These are phyloP conservation scores for Erythrolamprus reginae DNA, from an alignment of 2,113 vertebrate genomes.

Conservation along the genomic window DNA sequence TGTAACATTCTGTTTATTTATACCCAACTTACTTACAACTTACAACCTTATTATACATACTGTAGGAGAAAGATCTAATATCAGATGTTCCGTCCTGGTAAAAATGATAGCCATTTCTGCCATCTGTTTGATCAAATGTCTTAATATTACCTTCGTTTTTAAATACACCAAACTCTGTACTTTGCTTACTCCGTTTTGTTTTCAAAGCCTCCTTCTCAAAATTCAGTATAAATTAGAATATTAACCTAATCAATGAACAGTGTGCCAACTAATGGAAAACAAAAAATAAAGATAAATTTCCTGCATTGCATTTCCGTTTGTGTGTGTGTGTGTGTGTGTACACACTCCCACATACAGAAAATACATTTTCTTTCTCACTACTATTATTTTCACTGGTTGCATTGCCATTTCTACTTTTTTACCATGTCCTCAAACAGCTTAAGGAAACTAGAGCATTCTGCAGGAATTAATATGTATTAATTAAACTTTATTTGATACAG, in stretches of 20 bases:
- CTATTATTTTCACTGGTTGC: neutral
- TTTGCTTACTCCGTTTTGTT: constrained; percentile 48
- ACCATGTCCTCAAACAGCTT: neutral
- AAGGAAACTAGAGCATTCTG: neutral
- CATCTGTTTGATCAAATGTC: neutral
- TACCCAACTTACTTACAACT: neutral
- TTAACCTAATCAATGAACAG: neutral
- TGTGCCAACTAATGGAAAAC: constrained; percentile 33
- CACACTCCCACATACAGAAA: neutral
- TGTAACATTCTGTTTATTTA: neutral
- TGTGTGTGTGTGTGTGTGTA: neutral
- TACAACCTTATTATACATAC: neutral
- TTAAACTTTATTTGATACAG: neutral
- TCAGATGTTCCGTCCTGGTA: neutral
- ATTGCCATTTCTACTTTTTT: neutral
- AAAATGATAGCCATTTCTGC: neutral
- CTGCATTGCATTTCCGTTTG: neutral
- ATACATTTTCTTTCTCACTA: neutral
- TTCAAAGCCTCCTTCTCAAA: constrained; percentile 46
- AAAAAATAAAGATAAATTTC: constrained; percentile 42
- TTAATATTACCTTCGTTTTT: neutral
- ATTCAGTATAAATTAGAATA: constrained; percentile 44
- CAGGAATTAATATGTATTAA: neutral
- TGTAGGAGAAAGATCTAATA: neutral
- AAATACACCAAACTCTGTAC: constrained; percentile 31